Conservation (phyloP, 2,888 invertebrate species). For the Cephonodes hylas region DNA sequence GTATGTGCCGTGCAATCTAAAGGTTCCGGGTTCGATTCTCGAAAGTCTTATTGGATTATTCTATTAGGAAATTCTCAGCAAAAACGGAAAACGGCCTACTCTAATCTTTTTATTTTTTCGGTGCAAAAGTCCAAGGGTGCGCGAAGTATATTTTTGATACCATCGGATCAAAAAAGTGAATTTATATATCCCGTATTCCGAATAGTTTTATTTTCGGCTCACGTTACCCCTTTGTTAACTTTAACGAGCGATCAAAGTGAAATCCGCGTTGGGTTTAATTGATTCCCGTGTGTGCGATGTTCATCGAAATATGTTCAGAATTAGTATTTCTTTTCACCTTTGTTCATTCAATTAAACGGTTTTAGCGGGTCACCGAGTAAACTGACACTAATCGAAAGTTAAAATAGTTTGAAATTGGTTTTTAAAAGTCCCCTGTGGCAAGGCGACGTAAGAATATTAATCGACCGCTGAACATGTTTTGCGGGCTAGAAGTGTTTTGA, state of each 20-base stretch:
- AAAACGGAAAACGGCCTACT: no score
- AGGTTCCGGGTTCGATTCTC: no score
- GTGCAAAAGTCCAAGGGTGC: no score
- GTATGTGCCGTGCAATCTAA: no score
- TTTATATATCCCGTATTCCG: background rate
- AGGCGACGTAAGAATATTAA: background rate
- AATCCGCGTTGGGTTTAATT: constrained; percentile 33
- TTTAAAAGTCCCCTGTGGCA: background rate
- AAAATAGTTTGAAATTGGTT: background rate
- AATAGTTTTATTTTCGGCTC: constrained; percentile 17
- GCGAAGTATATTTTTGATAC: background rate
- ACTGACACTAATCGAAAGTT: background rate
- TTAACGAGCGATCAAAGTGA: constrained; percentile 39
- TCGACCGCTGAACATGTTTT: background rate
- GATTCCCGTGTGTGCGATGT: constrained; percentile 24
- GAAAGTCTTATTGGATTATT: no score
- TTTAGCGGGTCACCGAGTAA: background rate
- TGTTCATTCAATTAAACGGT: background rate
- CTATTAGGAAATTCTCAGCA: no score
- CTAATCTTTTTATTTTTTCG: no score
- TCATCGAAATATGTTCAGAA: constrained; percentile 9
- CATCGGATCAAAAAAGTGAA: background rate
- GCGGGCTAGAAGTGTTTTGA: background rate
- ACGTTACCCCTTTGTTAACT: constrained; percentile 24
- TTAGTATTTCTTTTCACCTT: background rate